These are phyloP conservation scores for Sebastes fasciatus DNA, from an alignment of 2,113 vertebrate genomes.

Conservation along the genomic window DNA sequence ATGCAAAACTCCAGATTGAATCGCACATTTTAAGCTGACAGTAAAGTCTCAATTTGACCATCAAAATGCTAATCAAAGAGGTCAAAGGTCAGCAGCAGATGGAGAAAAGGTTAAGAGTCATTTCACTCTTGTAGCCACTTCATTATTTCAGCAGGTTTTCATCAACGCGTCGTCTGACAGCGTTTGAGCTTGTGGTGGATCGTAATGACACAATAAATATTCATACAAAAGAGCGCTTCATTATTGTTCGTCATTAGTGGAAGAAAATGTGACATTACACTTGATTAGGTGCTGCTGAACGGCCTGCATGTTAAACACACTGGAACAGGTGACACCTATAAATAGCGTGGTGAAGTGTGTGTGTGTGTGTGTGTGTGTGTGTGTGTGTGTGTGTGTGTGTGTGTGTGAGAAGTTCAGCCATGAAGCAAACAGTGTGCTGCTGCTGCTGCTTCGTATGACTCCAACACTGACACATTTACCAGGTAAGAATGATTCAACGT, in stretches of 20 bases:
- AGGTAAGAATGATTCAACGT: conserved; percentile 35
- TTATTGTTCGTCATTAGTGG: conserved; percentile 39
- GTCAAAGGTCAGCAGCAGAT: conserved; percentile 20
- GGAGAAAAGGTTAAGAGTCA: not conserved
- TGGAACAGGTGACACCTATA: conserved; percentile 70
- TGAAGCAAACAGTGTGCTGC: conserved; percentile 29
- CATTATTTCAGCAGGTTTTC: conserved; percentile 17
- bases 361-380: conserved; percentile 33
- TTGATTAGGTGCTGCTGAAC: conserved; percentile 9
- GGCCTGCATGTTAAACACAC: conserved; percentile 50
- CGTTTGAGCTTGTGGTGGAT: not conserved
- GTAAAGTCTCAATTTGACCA: not conserved
- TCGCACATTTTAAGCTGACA: not conserved
- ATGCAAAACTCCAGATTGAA: not conserved
- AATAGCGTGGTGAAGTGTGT: conserved; percentile 41
- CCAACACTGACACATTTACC: conserved; percentile 2
- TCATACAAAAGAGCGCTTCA: conserved; percentile 14
- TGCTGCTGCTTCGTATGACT: conserved; percentile 37
- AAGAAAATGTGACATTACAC: conserved; percentile 31
- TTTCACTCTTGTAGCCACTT: not conserved
- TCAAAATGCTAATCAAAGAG: not conserved
- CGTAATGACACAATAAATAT: conserved; percentile 49
- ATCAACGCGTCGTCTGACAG: not conserved
- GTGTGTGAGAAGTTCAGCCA: not conserved
- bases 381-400: conserved; percentile 15